Evolutionary conservation across 2,888 invertebrate genomes (phyloP), one percentile per base, ranked within the genome.

Genomic region (Mimas tiliae): DNA sequence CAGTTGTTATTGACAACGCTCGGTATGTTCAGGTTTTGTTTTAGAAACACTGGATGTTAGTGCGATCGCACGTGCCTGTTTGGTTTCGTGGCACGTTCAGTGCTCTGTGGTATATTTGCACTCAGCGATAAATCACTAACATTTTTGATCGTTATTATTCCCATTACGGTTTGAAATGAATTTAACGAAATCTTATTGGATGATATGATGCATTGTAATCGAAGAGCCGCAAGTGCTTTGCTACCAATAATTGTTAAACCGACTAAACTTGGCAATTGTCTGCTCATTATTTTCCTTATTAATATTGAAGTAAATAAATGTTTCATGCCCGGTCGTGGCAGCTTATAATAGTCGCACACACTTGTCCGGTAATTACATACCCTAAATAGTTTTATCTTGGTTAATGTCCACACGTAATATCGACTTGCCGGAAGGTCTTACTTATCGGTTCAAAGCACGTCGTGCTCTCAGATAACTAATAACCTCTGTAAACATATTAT

Each of bases 41-140:
- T 90, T 85, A 88, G 88, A 89, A 90, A 90, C 88, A 90, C 81
- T 78, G 83, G 74, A 75, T 81, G 86, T 83, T 84, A 79, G 78
- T 84, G 75, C 79, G 77, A 80, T 74, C 80, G 90, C 90, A 85
- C 92, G 91, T 89, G 92, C 89, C 86, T 88, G 88, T 88, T 91
- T 87, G 82, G 80, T 79, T 80, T 87, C 84, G 80, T 83, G 83
- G 84, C 83, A 84, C 86, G 84, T 86, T 76, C 82, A 73, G 71
- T 72, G 70, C n/a, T n/a, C n/a, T n/a, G 66, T 73, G 68, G 74
- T 77, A 71, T 75, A 77, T 78, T 80, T 72, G 74, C 72, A 74
- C 65, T 67, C 67, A 70, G 71, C 81, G 80, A 82, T 84, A 82
- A 81, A 81, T 77, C 75, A 82, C 74, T 75, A 70, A 71, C 63